Conservation (phyloP, 1,140 invertebrate genomes). For the Heliothis subflexa region DNA sequence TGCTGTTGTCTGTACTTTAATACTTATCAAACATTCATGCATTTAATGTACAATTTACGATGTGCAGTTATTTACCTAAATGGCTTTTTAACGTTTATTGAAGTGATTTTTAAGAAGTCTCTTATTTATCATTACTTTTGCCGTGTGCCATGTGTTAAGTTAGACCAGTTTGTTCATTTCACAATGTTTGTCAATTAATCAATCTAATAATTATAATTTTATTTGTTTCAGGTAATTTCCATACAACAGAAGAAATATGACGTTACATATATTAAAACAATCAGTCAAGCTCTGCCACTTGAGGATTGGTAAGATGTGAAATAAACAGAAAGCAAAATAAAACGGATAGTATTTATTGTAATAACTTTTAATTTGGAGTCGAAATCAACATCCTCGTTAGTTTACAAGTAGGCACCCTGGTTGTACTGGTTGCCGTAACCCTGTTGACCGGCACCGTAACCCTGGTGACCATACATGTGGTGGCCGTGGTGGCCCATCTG, state of each 20-base stretch:
- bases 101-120: too few relatives aligned
- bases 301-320: background rate
- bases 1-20: too few relatives aligned
- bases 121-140: too few relatives aligned
- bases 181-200: too few relatives aligned
- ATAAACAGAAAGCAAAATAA: background rate
- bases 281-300: background rate
- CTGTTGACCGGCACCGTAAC: slow-evolving; percentile 11
- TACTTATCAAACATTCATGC: background rate
- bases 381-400: background rate
- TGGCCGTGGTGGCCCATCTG: background rate
- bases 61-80: too few relatives aligned
- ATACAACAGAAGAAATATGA: background rate
- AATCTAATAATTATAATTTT: background rate
- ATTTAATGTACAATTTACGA: too few relatives aligned
- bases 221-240: slow-evolving; percentile 11
- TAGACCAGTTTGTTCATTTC: too few relatives aligned
- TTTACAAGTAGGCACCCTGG: background rate
- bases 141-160: too few relatives aligned
- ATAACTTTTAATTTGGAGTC: background rate
- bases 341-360: background rate
- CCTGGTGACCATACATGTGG: slow-evolving; percentile 15
- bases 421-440: slow-evolving; percentile 15
- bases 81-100: too few relatives aligned
- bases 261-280: background rate